Base-by-base conservation (phyloP, 2,113 vertebrate genomes). In the Melanotaenia duboulayi region DNA sequence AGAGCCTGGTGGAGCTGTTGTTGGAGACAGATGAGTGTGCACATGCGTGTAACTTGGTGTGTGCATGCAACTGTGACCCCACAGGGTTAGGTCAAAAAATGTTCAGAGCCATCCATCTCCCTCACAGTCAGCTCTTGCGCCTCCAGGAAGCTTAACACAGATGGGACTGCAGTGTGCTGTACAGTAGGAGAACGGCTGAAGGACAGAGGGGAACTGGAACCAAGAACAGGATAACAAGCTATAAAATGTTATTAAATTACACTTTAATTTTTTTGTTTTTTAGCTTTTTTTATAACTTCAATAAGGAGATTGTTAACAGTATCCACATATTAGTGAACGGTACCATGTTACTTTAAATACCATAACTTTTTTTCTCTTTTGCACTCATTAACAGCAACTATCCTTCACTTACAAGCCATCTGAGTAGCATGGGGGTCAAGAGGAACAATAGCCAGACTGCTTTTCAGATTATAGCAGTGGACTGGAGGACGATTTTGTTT, bases 401-500 rank as follows among this genome's bases (percentile, higher is more conserved):
- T 65, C 37, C 42, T 60, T 61, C 46, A 0, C 40, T 82, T 22
- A 10, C 28, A 46, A 61, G 72, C 64, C 22, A 57, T 76, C 55
- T 69, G 49, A 63, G 51, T 46, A 78, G 66, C 60, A 49, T 39
- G 14, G 25, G 42, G 86, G 82, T 90, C 82, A 79, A 77, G 65
- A 60, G 81, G 78, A 88, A 88, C 82, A 87, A 87, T 70, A 55
- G 71, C 69, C 49, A 17, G 59, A 42, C 23, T 24, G 50, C 65
- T 0, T 22, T 64, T 84, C 11, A 48, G 22, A 72, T 19, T 67
- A 81, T 13, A 52, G 65, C 50, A 71, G 62, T 40, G 51, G 35
- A 51, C 57, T 16, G 7, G 39, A 70, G 59, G 2, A 60, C 25
- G 19, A 60, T 7, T 46, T 58, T 24, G 49, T 56, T 32, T 0